A percentile compares a stretch with the other conserved stretches of the same genome.
phyloP scores from a whole-genome alignment of 1,140 invertebrate species.

The Myzus persicae region DNA sequence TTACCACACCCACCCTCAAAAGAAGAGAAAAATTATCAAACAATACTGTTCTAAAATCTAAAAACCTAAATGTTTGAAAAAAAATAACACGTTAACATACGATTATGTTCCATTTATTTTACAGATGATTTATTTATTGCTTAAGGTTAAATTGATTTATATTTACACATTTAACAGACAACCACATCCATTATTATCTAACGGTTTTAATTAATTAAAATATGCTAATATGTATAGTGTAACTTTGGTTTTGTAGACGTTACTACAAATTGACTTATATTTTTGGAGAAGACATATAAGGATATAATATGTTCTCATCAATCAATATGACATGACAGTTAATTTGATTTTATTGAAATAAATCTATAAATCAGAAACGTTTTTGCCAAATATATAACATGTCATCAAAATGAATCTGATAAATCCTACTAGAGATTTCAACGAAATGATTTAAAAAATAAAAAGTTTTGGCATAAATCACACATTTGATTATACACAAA shows the following conservation, averaged over 20 bases:
- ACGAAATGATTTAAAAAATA: neutral
- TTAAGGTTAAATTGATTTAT: neutral
- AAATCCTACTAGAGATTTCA: neutral
- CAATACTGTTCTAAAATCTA: too few relatives aligned
- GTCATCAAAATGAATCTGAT: neutral
- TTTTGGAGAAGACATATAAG: neutral
- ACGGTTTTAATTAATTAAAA: neutral
- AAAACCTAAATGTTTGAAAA: too few relatives aligned
- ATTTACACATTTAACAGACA: too few relatives aligned
- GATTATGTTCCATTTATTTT: too few relatives aligned
- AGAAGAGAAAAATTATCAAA: too few relatives aligned
- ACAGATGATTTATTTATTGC: too few relatives aligned
- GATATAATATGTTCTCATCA: neutral
- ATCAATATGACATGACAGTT: neutral
- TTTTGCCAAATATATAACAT: neutral
- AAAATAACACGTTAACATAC: too few relatives aligned
- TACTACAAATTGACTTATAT: neutral
- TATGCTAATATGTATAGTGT: neutral
- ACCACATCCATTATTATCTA: neutral
- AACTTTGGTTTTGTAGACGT: neutral
- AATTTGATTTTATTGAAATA: slow-evolving; percentile 3
- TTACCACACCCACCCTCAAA: too few relatives aligned
- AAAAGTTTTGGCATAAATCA: neutral
- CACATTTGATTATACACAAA: neutral
- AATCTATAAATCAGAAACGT: neutral